Evolutionary conservation across 2,797 vertebrate genomes (phyloP).

Genomic region (Clamator glandarius): DNA sequence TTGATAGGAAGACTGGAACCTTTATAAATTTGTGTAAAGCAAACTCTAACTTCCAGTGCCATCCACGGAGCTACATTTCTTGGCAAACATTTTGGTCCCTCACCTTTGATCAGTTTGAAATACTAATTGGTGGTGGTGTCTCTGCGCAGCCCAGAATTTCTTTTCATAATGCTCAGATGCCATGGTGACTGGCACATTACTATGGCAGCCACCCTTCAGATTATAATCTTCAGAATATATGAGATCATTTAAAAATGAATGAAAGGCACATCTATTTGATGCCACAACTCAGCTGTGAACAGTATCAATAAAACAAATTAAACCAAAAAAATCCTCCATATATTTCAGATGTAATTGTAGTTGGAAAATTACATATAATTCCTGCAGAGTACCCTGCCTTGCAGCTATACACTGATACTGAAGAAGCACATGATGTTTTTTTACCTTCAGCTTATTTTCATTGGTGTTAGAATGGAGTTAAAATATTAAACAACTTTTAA

Average conservation of each 20-base stretch:
- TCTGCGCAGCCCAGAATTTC: slow-evolving; percentile 69
- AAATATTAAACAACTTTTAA: neutral
- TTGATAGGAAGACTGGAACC: neutral
- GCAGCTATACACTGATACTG: neutral
- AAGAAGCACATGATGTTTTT: neutral
- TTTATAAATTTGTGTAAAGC: slow-evolving; percentile 26
- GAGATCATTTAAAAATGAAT: slow-evolving; percentile 44
- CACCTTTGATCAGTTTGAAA: slow-evolving; percentile 64
- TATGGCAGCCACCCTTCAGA: slow-evolving; percentile 45
- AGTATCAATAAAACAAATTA: neutral
- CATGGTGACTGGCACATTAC: slow-evolving; percentile 54
- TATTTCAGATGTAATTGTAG: neutral
- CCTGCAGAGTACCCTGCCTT: neutral
- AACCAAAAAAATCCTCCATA: neutral
- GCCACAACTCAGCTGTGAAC: slow-evolving; percentile 43
- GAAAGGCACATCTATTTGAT: slow-evolving; percentile 32
- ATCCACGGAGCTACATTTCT: slow-evolving; percentile 66
- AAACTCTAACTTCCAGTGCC: slow-evolving; percentile 41
- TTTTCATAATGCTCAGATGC: slow-evolving; percentile 56
- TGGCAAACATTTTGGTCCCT: slow-evolving; percentile 61
- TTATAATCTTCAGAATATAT: slow-evolving; percentile 48
- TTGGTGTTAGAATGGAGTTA: neutral
- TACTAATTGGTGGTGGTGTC: slow-evolving; percentile 48
- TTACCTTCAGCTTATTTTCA: neutral
- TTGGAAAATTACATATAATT: neutral